Conservation (phyloP, 2,888 invertebrate genomes). For the Limnephilus auricula region DNA sequence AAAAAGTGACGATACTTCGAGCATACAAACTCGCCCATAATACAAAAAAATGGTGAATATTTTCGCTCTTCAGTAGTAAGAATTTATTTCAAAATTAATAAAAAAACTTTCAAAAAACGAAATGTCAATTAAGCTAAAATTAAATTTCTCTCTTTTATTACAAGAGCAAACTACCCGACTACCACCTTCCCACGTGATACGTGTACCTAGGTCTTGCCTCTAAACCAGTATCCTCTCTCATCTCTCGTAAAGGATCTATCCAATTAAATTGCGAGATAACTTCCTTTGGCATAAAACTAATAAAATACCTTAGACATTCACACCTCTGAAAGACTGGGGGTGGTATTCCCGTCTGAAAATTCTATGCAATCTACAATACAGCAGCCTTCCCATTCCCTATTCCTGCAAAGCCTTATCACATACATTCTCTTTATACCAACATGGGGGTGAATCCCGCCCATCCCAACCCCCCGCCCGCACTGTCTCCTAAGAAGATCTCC, state of each 20-base stretch:
- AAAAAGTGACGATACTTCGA: no score
- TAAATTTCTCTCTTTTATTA: not conserved
- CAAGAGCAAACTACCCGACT: not conserved
- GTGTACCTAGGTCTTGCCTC: not conserved
- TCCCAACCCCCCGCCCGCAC: not conserved
- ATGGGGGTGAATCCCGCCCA: not conserved
- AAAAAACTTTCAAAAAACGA: no score
- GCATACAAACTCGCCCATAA: no score
- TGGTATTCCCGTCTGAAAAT: slow-evolving; percentile 33
- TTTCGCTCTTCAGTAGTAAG: no score
- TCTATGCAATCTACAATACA: slow-evolving; percentile 46
- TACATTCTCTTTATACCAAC: slow-evolving; percentile 44
- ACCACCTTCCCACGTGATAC: not conserved
- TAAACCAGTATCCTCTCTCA: not conserved
- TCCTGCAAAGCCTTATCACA: slow-evolving; percentile 42
- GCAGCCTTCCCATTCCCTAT: slow-evolving; percentile 9
- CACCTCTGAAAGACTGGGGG: slow-evolving; percentile 31
- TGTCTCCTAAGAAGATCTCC: slow-evolving; percentile 9
- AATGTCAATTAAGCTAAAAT: not conserved
- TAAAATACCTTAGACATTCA: slow-evolving; percentile 40
- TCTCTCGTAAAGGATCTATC: slow-evolving; percentile 11
- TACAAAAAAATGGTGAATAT: no score
- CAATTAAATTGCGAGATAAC: slow-evolving; percentile 20
- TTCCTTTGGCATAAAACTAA: slow-evolving; percentile 36
- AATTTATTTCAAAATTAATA: no score